Conservation (phyloP, 2,888 invertebrate genomes). For the Desoria tigrina region DNA sequence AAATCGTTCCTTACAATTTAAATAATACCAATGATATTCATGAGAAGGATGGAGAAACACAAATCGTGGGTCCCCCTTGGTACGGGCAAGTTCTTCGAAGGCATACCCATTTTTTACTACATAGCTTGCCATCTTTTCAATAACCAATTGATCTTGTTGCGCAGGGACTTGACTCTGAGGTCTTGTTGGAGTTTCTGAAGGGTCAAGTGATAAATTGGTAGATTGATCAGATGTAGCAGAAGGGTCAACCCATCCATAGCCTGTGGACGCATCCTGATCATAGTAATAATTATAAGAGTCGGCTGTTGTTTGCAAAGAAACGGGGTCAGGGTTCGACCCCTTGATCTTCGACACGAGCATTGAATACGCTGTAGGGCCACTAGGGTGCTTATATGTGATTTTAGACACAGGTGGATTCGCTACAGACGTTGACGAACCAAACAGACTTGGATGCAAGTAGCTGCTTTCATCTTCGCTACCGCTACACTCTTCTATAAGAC, state of each 20-base stretch:
- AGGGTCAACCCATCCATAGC: background rate
- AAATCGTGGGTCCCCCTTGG: constrained; percentile 82
- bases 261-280: background rate
- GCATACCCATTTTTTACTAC: constrained; percentile 93
- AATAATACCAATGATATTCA: constrained; percentile 79
- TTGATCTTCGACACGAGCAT: constrained; percentile 84
- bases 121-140: constrained; percentile 95
- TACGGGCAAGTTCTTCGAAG: constrained; percentile 83
- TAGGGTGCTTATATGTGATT: constrained; percentile 71
- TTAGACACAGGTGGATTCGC: background rate
- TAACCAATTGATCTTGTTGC: constrained; percentile 78
- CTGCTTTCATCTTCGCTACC: constrained; percentile 61
- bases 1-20: constrained; percentile 49
- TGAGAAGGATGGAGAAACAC: constrained; percentile 78
- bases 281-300: background rate
- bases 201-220: background rate
- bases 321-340: constrained; percentile 58
- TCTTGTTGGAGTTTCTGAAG: constrained; percentile 1
- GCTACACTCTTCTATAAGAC: constrained; percentile 24
- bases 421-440: constrained; percentile 18
- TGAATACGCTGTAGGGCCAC: constrained; percentile 73
- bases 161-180: constrained; percentile 65
- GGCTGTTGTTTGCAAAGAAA: background rate
- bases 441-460: constrained; percentile 81
- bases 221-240: background rate